Percentiles rank a stretch among this genome's conserved stretches.
phyloP scores from a whole-genome alignment of 2,797 vertebrate genomes.

The Notolepis coatsorum region DNA sequence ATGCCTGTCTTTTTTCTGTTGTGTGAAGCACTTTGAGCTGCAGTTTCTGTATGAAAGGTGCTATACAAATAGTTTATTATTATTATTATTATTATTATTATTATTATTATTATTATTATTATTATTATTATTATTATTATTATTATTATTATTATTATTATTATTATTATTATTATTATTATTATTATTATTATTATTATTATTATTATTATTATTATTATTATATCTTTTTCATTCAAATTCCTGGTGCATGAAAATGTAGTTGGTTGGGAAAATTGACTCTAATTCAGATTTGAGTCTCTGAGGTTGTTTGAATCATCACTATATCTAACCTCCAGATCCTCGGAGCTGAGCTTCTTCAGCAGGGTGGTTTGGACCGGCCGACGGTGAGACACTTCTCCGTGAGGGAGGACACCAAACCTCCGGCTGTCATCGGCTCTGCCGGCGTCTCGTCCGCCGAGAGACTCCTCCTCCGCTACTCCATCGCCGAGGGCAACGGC shows the following conservation, averaged over 20 bases:
- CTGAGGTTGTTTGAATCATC: not conserved
- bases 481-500: constrained; percentile 80
- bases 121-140: too few species aligned
- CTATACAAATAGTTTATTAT: too few species aligned
- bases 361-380: constrained; percentile 36
- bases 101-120: too few species aligned
- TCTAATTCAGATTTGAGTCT: not conserved
- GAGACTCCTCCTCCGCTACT: constrained; percentile 77
- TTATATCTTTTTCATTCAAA: not conserved
- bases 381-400: constrained; percentile 81
- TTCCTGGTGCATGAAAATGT: not conserved
- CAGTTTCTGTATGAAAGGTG: too few species aligned
- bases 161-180: too few species aligned
- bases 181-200: too few species aligned
- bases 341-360: constrained; percentile 69
- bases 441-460: constrained; percentile 59
- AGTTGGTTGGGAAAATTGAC: too few species aligned
- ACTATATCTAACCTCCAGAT: constrained; percentile 77
- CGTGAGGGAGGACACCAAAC: constrained; percentile 85
- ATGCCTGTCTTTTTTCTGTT: too few species aligned
- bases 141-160: too few species aligned
- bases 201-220: not conserved
- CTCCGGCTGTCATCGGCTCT: constrained; percentile 82
- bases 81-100: too few species aligned
- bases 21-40: too few species aligned